Conservation (phyloP, 64 coral and sea anemone genomes). For the Pocillopora damicornis region DNA sequence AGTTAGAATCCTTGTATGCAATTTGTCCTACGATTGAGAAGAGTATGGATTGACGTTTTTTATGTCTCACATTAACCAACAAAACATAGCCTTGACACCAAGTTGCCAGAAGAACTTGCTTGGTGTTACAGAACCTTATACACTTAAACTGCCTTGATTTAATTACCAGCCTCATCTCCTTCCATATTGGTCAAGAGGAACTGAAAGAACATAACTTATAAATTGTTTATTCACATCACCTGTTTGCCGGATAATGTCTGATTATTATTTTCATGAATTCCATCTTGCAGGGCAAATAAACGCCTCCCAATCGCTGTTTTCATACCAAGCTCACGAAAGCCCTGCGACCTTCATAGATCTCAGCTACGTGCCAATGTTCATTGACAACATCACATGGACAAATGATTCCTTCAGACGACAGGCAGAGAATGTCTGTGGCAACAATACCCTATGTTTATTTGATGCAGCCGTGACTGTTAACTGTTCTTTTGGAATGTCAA, state of each 20-base stretch:
- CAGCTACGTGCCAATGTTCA: slow-evolving; percentile 34
- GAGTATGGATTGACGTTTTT: no score
- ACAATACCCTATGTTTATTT: slow-evolving; percentile 24
- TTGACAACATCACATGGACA: slow-evolving; percentile 32
- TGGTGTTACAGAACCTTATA: no score
- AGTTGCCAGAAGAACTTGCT: no score
- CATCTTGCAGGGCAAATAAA: slow-evolving; percentile 32
- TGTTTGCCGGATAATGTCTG: background rate
- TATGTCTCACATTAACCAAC: no score
- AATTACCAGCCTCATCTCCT: no score
- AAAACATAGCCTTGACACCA: no score
- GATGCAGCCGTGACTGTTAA: slow-evolving; percentile 32
- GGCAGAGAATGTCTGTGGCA: slow-evolving; percentile 13
- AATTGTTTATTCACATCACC: background rate
- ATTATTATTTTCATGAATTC: background rate
- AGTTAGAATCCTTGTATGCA: no score
- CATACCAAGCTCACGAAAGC: slow-evolving; percentile 19
- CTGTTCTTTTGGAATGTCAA: slow-evolving; percentile 1
- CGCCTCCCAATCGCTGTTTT: slow-evolving; percentile 18
- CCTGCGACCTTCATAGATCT: background rate
- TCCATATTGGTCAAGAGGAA: no score
- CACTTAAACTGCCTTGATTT: no score
- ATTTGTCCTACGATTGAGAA: no score
- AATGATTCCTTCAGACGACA: slow-evolving; percentile 23
- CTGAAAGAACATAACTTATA: no score